Evolutionary conservation across 1,140 invertebrate species (phyloP), one percentile per base, ranked within the genome.

Genomic region (Samia ricini): DNA sequence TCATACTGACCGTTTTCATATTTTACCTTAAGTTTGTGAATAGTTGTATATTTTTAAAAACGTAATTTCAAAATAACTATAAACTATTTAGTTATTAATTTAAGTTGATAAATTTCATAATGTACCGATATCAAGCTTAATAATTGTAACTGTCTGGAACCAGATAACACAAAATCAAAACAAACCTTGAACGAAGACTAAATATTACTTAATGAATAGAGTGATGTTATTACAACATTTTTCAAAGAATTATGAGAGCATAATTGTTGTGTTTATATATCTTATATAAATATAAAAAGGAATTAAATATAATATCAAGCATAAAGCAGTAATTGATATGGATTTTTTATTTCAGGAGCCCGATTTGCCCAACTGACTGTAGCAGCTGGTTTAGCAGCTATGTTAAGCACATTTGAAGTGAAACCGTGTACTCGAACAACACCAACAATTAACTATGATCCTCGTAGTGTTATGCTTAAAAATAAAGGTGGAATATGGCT

Each of bases 401-500:
- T 88, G 6, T 71, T 89, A 6, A 67, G 70, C 33, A 70, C 60
- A 12, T 82, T 80, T 56, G n/a, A 36, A 7, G 77, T 90, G 56
- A 79, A 83, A 48, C 84, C 88, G 7, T 88, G 88, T 56, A 60
- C 74, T 3, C 72, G 68, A 20, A 90, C 88, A 4, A 82, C 87
- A 1, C 59, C 85, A 0, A 67, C 15, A 1, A 86, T 90, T 19
- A 58, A 83, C 4, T 90, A 89, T 60, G 85, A 90, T 58, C 72
- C 88, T 0, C 63, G 88, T 33, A 90, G 88, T 54, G 82, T 90
- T 1, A 87, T 90, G 83, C 72, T 90, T 8, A 90, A 89, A 66
- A 90, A 88, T 68, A 87, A 85, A 66, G 88, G 83, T 18, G 77
- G 85, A 33, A 88, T 90, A 64, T 88, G 80, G 77, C 71, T 90